Conservation (phyloP, 2,797 vertebrate species). For the Chelon auratus region DNA sequence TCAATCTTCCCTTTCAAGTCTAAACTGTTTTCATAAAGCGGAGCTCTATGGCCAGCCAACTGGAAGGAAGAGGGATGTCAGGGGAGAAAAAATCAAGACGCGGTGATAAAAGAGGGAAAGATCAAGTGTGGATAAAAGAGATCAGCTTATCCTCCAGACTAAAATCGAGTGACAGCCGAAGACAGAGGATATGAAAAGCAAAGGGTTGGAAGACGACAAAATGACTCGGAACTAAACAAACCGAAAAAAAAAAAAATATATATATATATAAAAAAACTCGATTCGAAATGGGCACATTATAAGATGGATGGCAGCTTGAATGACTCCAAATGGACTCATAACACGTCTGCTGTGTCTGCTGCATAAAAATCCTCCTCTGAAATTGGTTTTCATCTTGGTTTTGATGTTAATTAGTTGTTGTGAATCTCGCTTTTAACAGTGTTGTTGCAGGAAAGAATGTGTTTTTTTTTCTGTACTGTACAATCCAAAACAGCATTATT, state of each 20-base stretch:
- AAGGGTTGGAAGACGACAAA: constrained; percentile 61
- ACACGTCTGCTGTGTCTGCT: constrained; percentile 55
- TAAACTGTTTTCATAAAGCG: constrained; percentile 74
- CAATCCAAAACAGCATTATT: neutral
- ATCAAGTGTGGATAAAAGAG: constrained; percentile 82
- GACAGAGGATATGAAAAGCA: constrained; percentile 64
- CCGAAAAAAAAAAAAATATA: constrained; percentile 5
- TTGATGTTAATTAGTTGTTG: constrained; percentile 19
- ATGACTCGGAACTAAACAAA: constrained; percentile 55
- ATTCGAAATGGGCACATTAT: constrained; percentile 45
- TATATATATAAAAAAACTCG: constrained; percentile 13
- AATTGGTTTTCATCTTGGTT: constrained; percentile 47
- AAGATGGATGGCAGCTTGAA: constrained; percentile 60
- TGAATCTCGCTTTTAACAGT: constrained; percentile 12
- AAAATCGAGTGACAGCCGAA: constrained; percentile 72
- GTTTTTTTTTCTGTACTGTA: neutral
- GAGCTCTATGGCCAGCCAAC: constrained; percentile 61
- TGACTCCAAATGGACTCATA: constrained; percentile 66
- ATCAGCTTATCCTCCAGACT: constrained; percentile 75
- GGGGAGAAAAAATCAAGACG: constrained; percentile 57
- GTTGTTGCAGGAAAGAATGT: constrained; percentile 1
- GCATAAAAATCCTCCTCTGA: constrained; percentile 42
- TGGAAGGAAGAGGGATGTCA: constrained; percentile 69
- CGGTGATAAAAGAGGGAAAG: constrained; percentile 77
- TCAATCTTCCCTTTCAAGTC: constrained; percentile 69